Evolutionary conservation across 2,113 vertebrate genomes (phyloP), one percentile per base, ranked within the genome.

Genomic region (Parus major): DNA sequence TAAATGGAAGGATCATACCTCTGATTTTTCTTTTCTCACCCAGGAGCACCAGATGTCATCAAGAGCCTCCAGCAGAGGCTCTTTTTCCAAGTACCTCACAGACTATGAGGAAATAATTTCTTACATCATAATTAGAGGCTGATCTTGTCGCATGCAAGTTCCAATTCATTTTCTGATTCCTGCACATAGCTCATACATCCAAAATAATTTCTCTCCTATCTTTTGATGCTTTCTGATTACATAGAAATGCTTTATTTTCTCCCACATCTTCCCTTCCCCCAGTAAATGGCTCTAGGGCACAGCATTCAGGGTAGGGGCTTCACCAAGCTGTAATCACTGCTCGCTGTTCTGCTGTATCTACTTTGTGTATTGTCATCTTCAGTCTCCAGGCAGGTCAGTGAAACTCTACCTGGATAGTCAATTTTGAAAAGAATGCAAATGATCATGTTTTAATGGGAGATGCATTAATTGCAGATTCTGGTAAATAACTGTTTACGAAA

Each of bases 301-400:
- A 12, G 57, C 2, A 4, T 15, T 41, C 20, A 36, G 59, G 8
- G 53, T 2, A 31, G 42, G 10, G 22, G 2, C 10, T 29, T 63
- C 68, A 39, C 1, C 4, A 60, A 28, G 16, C 29, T 2, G 0
- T 29, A 33, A 42, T 46, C 41, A 16, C 18, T 36, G 6, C 6
- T n/a, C 0, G 0, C 50, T 80, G 7, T 50, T 35, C 42, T 57
- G 16, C 31, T 59, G 0, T 16, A 6, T 53, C 22, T 52, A 12
- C 16, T 85, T 39, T 41, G 12, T 31, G 1, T 12, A 23, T 9
- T 79, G 35, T 12, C 2, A 2, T 39, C 41, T 86, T 64, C 22
- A 41, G 5, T 29, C 29, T 78, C 22, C 50, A 57, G 41, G 13
- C 25, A 69, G 31, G 66, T 69, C 73, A 82, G 7, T 42, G n/a